Percentiles rank a stretch among this genome's conserved stretches.
Evolutionary conservation across 2,113 vertebrate species (phyloP).

Genomic region (Clupea harengus): DNA sequence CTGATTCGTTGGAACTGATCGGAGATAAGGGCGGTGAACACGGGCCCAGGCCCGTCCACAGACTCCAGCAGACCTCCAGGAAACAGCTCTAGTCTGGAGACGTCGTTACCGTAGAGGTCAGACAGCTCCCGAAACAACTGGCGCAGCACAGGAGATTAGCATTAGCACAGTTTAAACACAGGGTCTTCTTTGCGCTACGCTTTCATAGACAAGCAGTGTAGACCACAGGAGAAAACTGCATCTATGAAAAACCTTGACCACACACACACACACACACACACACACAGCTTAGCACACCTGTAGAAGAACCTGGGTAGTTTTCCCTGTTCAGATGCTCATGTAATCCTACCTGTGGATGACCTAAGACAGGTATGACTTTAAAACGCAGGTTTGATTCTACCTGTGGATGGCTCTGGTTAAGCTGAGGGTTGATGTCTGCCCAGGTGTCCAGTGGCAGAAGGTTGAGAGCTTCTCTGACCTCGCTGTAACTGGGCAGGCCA

Average conservation of each 20-base stretch:
- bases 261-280: too few species aligned
- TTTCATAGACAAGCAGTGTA: too few species aligned
- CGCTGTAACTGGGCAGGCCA: slow-evolving; percentile 82
- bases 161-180: too few species aligned
- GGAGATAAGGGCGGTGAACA: slow-evolving; percentile 79
- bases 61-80: slow-evolving; percentile 83
- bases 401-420: slow-evolving; percentile 59
- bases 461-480: slow-evolving; percentile 70
- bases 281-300: too few species aligned
- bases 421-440: slow-evolving; percentile 68
- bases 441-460: slow-evolving; percentile 68
- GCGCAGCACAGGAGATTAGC: background rate
- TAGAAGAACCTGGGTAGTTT: too few species aligned
- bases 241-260: too few species aligned
- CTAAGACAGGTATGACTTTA: too few species aligned
- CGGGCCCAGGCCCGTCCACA: slow-evolving; percentile 61
- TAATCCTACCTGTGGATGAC: too few species aligned
- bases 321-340: too few species aligned
- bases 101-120: slow-evolving; percentile 70
- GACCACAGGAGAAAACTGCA: too few species aligned
- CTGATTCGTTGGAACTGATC: slow-evolving; percentile 89
- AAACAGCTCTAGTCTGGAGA: slow-evolving; percentile 81
- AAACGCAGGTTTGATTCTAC: slow-evolving; percentile 46
- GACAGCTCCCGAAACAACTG: slow-evolving; percentile 66
- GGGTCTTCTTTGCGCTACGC: too few species aligned